Percentiles rank a stretch among this genome's conserved stretches.
Evolutionary conservation across 2,797 vertebrate species (phyloP).

Genomic region (Salmo trutta): DNA sequence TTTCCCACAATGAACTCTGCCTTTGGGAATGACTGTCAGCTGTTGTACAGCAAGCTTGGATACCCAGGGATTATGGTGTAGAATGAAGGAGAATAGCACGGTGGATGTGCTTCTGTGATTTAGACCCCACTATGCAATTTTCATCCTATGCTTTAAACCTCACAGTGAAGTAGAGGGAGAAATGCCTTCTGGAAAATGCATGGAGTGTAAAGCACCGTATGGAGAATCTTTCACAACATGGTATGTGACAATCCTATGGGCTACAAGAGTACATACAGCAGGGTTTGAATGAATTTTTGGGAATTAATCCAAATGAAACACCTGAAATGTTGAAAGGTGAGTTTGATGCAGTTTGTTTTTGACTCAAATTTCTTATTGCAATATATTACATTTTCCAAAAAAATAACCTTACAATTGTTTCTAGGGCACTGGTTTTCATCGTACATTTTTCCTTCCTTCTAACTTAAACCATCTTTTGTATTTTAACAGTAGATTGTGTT

Average conservation of each 20-base stretch:
- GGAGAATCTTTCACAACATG: neutral
- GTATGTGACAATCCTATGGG: neutral
- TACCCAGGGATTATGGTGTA: constrained; percentile 16
- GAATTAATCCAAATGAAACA: neutral
- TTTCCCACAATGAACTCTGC: neutral
- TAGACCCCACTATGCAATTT: constrained; percentile 22
- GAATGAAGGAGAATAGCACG: neutral
- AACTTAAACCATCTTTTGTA: no score
- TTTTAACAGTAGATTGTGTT: no score
- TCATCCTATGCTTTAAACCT: constrained; percentile 23
- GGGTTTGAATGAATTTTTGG: neutral
- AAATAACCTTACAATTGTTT: no score
- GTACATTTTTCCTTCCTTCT: no score
- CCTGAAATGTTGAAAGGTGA: neutral
- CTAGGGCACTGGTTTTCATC: no score
- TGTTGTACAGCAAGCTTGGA: neutral
- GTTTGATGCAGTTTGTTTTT: neutral
- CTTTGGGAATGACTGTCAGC: neutral
- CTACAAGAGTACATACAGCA: neutral
- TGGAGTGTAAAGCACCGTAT: neutral
- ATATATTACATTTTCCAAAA: neutral
- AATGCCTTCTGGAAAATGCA: constrained; percentile 13
- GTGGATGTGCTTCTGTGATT: constrained; percentile 16
- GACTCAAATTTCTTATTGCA: neutral
- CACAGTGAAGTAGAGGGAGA: constrained; percentile 10